Conservation (phyloP, 2,888 invertebrate genomes). For the Drosophila formosana region DNA sequence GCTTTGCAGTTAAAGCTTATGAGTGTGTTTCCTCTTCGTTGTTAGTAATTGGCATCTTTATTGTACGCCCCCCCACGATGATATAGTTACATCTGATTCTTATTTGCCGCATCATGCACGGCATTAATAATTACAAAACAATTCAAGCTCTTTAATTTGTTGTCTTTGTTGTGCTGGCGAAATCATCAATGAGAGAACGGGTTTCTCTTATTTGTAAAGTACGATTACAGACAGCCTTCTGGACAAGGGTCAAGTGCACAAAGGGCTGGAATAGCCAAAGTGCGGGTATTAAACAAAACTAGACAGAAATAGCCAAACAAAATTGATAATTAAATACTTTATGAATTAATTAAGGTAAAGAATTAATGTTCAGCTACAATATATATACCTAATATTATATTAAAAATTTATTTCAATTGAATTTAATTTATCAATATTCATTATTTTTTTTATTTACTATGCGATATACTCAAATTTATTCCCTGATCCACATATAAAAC, state of each 20-base stretch:
- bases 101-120: background rate
- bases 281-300: background rate
- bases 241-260: background rate
- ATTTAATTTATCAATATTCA: no score
- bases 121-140: conserved; percentile 13
- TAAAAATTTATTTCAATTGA: no score
- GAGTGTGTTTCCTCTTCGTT: background rate
- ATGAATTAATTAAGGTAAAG: no score
- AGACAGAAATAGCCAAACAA: background rate
- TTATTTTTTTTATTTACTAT: no score
- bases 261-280: conserved; percentile 1
- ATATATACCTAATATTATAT: no score
- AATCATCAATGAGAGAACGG: background rate
- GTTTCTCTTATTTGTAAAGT: background rate
- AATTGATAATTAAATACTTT: no score
- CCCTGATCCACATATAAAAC: no score
- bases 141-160: background rate
- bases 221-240: conserved; percentile 1
- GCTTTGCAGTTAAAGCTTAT: conserved; percentile 1
- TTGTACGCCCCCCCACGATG: conserved; percentile 15
- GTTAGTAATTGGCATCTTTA: conserved; percentile 22
- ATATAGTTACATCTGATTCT: background rate
- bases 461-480: no score
- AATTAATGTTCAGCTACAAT: no score
- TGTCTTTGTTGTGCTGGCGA: background rate